A percentile compares a stretch with the other conserved stretches of the same genome.
These are phyloP conservation scores for Bibio marci DNA, from an alignment of 2,888 invertebrate species.

Conservation along the genomic window DNA sequence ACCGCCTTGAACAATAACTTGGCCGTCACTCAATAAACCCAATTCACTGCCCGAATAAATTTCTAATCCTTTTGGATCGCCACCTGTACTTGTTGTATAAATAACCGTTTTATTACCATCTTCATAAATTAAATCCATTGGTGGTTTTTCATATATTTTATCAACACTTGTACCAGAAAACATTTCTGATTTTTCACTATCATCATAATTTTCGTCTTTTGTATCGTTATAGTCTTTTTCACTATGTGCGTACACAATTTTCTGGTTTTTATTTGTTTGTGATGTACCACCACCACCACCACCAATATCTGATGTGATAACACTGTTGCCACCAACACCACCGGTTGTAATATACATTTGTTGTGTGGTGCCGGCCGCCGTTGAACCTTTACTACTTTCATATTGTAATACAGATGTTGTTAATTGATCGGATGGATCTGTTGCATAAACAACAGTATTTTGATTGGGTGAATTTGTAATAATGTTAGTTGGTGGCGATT, in stretches of 20 bases:
- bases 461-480: conserved; percentile 24
- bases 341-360: conserved; percentile 2
- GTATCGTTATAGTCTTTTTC: conserved; percentile 18
- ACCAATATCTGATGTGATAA: too few species aligned
- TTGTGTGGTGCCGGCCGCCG: conserved; percentile 4
- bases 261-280: too few species aligned
- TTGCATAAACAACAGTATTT: conserved; percentile 22
- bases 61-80: conserved; percentile 61
- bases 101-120: conserved; percentile 73
- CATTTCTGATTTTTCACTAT: neutral
- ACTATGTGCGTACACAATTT: conserved; percentile 30
- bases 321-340: neutral
- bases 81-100: conserved; percentile 47
- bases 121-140: conserved; percentile 69
- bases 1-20: conserved; percentile 27
- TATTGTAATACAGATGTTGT: conserved; percentile 27
- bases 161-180: conserved; percentile 8
- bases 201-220: conserved; percentile 23
- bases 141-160: conserved; percentile 26
- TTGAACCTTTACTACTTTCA: conserved; percentile 13
- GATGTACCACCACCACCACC: too few species aligned
- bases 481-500: conserved; percentile 20
- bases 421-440: conserved; percentile 8
- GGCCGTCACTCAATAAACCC: conserved; percentile 24
- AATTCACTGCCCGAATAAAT: conserved; percentile 34